Evolutionary conservation across 2,888 invertebrate species (phyloP), one percentile per base, ranked within the genome.

Genomic region (Aleiodes alternator): DNA sequence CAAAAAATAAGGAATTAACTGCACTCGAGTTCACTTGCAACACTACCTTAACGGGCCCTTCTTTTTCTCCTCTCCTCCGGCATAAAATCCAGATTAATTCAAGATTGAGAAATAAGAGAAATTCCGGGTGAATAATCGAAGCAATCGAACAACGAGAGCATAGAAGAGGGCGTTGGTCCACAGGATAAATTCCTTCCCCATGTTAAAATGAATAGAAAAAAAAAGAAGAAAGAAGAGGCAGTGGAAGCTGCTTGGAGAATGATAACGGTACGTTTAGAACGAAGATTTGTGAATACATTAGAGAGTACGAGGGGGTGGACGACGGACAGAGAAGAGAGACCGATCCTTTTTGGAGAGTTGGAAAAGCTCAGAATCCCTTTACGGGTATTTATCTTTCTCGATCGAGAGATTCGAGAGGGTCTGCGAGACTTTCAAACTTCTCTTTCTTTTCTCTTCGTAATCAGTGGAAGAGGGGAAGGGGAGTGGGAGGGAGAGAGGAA

Each of bases 251-350:
- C 80, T 76, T 78, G 83, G 83, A 84, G 88, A 87, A 86, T 87
- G 88, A 88, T 88, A 87, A 87, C 85, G 85, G 75, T 55, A 78
- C 81, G 85, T 82, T 85, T 87, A 81, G 86, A 87, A 86, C 84
- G 86, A 88, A 88, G 88, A 88, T 88, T 88, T 88, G 88, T 88
- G 88, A 87, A 88, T 88, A 88, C 88, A 87, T 88, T 88, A 88
- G 86, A 88, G 86, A 86, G 69, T 76, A 80, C 73, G 66, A 72
- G 79, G 75, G 80, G 78, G 80, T 61, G 38, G 57, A 61, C 50
- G 56, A 53, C 38, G 68, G 68, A 34, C 78, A 23, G 75, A 73
- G 59, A 53, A 77, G 79, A 80, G 80, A 80, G 80, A 82, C 79
- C 81, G 68, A 77, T 77, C 64, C 81, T 80, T 73, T 66, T 14